Base-by-base conservation (phyloP, 2,888 invertebrate genomes). In the Pocota personata region DNA sequence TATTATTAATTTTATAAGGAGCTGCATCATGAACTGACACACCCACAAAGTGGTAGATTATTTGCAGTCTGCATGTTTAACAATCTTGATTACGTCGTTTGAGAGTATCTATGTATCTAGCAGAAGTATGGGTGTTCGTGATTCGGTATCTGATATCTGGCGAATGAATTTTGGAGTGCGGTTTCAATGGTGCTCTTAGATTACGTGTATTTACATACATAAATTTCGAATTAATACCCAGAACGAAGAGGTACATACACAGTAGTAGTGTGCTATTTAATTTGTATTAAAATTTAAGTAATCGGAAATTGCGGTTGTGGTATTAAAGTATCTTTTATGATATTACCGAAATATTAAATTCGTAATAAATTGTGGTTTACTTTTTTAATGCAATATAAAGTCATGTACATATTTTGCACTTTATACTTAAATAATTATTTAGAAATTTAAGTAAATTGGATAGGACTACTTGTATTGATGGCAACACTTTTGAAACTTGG, bases 261-360 rank as follows among this genome's bases (percentile, higher is more conserved):
- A 50, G 16, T 16, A 27, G 67, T 16, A 24, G 46, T 48, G 3
- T 37, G 37, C 16, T 60, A 50, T 72, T 72, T 72, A 72, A 60
- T 72, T 50, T 72, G 24, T 50, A 48, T 60, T 72, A 50, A 60
- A 72, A 60, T 72, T 37, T 60, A 60, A 60, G 60, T 58, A 60
- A 72, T 60, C 72, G 60, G 60, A 72, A 50, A 72, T 72, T 72
- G 60, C 58, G 72, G 60, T 40, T 60, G 16, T 24, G 57, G 43
- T 43, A 14, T 43, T 55, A 32, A 30, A 32, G 32, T 6, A 46
- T 66, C n/a, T 27, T 55, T 69, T n/a, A 55, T 52, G 19, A 7
- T 71, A 32, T 14, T 27, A 16, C 16, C 27, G 10, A 37, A 55
- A 37, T 35, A 40, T 69, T 57, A 43, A 71, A 43, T n/a, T 57